Conservation (phyloP, 2,888 invertebrate genomes). For the Tiliacea aurago region DNA sequence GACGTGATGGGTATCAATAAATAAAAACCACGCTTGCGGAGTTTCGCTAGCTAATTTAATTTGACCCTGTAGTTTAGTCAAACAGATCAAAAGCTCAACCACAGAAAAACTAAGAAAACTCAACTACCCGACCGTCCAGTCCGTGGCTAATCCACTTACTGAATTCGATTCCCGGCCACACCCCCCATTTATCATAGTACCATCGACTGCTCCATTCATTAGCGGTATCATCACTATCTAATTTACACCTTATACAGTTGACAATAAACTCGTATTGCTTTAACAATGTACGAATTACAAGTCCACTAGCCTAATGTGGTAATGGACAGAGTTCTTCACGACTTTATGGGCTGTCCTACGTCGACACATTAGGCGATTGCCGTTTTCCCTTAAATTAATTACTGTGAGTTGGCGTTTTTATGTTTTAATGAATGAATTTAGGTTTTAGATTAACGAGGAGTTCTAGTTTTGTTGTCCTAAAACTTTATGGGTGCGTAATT, state of each 20-base stretch:
- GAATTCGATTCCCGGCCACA: conserved; percentile 78
- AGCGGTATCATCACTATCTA: conserved; percentile 68
- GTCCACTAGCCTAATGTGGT: conserved; percentile 76
- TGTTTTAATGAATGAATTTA: conserved; percentile 66
- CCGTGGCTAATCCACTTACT: conserved; percentile 82
- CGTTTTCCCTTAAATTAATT: conserved; percentile 78
- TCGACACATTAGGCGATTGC: conserved; percentile 81
- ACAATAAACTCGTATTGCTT: conserved; percentile 77
- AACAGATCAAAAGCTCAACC: neutral
- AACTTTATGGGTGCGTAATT: conserved; percentile 27
- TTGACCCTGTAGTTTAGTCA: too few relatives aligned
- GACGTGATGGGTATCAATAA: too few relatives aligned
- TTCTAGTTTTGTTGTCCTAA: conserved; percentile 38
- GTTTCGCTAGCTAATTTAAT: too few relatives aligned
- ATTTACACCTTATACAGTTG: conserved; percentile 79
- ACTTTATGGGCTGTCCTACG: conserved; percentile 62
- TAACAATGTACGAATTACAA: conserved; percentile 71
- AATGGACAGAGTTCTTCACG: conserved; percentile 68
- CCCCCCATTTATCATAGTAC: conserved; percentile 84
- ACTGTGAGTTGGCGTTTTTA: conserved; percentile 74
- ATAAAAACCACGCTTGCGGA: too few relatives aligned
- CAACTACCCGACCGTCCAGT: conserved; percentile 47
- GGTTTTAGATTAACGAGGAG: conserved; percentile 59
- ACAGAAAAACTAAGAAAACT: neutral
- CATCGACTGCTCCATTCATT: conserved; percentile 81